Evolutionary conservation across 2,113 vertebrate species (phyloP), one percentile per base, ranked within the genome.

Genomic region (Acinonyx jubatus): DNA sequence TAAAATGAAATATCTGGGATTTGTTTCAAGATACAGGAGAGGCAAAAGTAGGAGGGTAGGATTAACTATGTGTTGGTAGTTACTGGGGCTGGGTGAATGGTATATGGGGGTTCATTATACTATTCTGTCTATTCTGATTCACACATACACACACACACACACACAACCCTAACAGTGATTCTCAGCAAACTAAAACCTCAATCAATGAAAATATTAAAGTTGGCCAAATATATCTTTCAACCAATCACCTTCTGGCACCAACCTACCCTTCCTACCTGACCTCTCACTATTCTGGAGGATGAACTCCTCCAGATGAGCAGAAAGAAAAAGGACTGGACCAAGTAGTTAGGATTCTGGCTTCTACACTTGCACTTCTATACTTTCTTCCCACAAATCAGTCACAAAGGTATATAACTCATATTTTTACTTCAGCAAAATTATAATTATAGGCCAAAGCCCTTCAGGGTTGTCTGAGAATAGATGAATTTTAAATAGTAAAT

Each of bases 361-460:
- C 71, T 52, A 84, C 3, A 10, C n/a, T 94, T 73, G 71, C 11
- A 87, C 69, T 45, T 50, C 19, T 86, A 5, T 33, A 74, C 2
- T 93, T 96, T 50, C 33, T 86, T 74, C 25, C 79, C 66, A 71
- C 10, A 82, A 8, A 61, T 27, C 27, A 55, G 79, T n/a, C 50
- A 86, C n/a, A 50, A 36, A 81, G 41, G 2, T 45, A 12, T 36
- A 5, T 57, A 36, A 87, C 69, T 94, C 71, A 89, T 87, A 94
- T 61, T 41, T 96, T 94, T 71, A 94, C 74, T 89, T 97, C 45
- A 71, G 63, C 38, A 92, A 94, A 91, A 82, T 45, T 52, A 92
- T 1, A 83, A 89, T 50, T 78, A 65, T 13, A 82, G 31, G 23
- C 23, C 68, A 90, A 89, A 84, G 19, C 21, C 69, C 36, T 93